phyloP scores from a whole-genome alignment of 2,113 vertebrate genomes.

The Microtus montanus region DNA sequence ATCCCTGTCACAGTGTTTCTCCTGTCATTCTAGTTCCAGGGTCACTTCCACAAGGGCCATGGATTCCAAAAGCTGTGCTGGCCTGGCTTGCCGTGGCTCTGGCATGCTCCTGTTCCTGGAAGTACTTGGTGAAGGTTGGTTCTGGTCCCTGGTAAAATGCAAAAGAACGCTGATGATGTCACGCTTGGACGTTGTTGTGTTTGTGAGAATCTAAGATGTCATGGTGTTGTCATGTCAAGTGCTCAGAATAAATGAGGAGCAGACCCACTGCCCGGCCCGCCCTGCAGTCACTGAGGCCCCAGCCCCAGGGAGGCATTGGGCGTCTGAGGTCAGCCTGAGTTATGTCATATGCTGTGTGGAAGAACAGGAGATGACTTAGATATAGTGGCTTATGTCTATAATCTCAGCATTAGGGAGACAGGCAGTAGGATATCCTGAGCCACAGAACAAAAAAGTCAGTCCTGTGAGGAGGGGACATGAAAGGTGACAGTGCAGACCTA shows the following conservation, averaged over 20 bases:
- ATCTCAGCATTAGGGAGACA: not conserved
- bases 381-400: not conserved
- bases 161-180: constrained; percentile 76
- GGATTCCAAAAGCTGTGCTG: constrained; percentile 80
- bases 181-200: constrained; percentile 57
- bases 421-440: no score
- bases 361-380: not conserved
- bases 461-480: not conserved
- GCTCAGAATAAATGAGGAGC: constrained; percentile 85
- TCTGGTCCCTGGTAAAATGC: constrained; percentile 75
- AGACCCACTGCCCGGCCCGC: constrained; percentile 5
- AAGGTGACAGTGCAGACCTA: no score
- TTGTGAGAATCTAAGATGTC: constrained; percentile 74
- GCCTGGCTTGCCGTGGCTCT: constrained; percentile 71
- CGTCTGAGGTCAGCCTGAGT: not conserved
- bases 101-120: constrained; percentile 28
- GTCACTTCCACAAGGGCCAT: constrained; percentile 81
- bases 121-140: constrained; percentile 75
- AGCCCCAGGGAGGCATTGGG: not conserved
- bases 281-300: not conserved
- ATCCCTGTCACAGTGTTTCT: constrained; percentile 77
- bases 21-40: constrained; percentile 85
- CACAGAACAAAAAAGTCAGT: not conserved
- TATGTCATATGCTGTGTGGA: not conserved
- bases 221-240: constrained; percentile 79